Base-by-base conservation (phyloP, 2,113 vertebrate species). In the Uropsilus gracilis region DNA sequence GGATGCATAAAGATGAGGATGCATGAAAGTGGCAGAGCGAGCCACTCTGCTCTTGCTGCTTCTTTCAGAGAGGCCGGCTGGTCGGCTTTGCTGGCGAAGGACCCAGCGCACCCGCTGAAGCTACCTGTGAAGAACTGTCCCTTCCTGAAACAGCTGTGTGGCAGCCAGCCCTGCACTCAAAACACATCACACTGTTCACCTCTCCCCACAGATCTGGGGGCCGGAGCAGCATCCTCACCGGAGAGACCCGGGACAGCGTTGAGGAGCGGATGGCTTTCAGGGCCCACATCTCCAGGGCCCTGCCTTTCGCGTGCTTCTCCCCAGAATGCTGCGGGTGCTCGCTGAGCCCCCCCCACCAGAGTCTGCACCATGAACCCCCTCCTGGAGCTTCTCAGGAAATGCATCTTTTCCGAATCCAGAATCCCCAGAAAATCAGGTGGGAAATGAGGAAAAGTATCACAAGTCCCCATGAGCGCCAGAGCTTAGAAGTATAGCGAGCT, bases 351-450 rank as follows among this genome's bases (percentile, higher is more conserved):
- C 18, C 53, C 4, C 22, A 55, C 46, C 22, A 50, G 46, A 22
- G 26, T 78, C 37, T 86, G 26, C 71, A 34, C 0, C 1, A 17
- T 50, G 68, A 86, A 53, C 20, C 18, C 34, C 81, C 80, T 92
- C 34, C 85, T 28, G 77, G 76, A 26, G 48, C 48, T 81, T 88
- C 95, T 82, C 61, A 90, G 48, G 48, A 78, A 72, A 72, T 59
- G 24, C n/a, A 18, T 11, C 8, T 30, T 37, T 93, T 76, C 75
- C 78, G 39, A 42, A 57, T 84, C 55, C n/a, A 64, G 42, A 85
- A 68, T 73, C 73, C n/a, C 42, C 66, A 81, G 73, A 90, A 92
- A 91, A 55, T 55, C 48, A 71, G 39, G 66, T 53, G 73, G n/a
- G 53, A 92, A 90, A 92, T 72, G 76, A 87, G 42, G 44, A 69